These are phyloP conservation scores for Sebastes taczanowskii DNA, from an alignment of 2,797 vertebrate genomes.

Conservation along the genomic window DNA sequence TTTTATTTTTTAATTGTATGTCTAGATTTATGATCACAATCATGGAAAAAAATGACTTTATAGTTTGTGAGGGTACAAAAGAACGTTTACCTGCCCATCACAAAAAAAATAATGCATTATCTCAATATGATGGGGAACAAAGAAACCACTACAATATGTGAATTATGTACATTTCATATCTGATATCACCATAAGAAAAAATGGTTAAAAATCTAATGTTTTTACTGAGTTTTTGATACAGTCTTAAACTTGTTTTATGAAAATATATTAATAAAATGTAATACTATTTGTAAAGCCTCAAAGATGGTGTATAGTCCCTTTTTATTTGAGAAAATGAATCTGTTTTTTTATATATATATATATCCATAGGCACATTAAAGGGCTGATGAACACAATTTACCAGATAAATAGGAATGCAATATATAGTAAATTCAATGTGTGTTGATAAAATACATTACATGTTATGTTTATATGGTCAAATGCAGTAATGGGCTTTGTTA, in stretches of 20 bases:
- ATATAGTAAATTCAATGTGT: neutral
- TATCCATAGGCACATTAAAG: neutral
- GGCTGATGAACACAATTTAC: neutral
- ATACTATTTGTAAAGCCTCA: conserved; percentile 85
- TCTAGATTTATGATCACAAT: conserved; percentile 80
- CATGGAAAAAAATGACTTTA: conserved; percentile 60
- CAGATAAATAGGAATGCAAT: neutral
- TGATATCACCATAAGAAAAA: conserved; percentile 80
- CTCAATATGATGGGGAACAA: conserved; percentile 70
- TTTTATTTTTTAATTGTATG: conserved; percentile 81
- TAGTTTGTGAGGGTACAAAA: conserved; percentile 73
- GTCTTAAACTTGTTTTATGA: conserved; percentile 86
- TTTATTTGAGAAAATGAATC: conserved; percentile 34
- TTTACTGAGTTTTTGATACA: conserved; percentile 88
- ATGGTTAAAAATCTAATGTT: conserved; percentile 86
- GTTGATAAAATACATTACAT: neutral
- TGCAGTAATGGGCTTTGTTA: neutral
- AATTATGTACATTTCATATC: conserved; percentile 85
- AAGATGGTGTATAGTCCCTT: conserved; percentile 56
- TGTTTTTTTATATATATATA: neutral
- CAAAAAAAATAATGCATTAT: conserved; percentile 72
- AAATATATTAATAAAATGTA: conserved; percentile 87
- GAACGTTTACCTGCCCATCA: conserved; percentile 68
- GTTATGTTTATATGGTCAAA: neutral
- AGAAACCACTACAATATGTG: conserved; percentile 75